phyloP scores from a whole-genome alignment of 2,797 vertebrate genomes.

The Xiphorhynchus erythropygius region DNA sequence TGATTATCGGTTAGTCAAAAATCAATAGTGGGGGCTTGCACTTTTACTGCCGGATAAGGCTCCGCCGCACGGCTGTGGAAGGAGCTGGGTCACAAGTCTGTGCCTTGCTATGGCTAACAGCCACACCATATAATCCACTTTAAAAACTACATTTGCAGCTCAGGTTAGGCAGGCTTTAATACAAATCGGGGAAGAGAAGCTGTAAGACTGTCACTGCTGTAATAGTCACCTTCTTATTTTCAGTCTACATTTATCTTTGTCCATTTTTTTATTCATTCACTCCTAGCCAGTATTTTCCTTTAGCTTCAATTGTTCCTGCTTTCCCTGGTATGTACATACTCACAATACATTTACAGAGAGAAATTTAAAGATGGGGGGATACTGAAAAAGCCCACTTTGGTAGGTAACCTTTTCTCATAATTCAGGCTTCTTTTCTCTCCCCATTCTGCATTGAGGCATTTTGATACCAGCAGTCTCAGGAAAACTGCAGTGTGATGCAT shows the following conservation, averaged over 20 bases:
- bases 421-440: neutral
- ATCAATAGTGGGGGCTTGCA: neutral
- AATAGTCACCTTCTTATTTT: neutral
- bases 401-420: neutral
- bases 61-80: neutral
- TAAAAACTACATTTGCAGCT: neutral
- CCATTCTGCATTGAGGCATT: neutral
- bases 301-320: neutral
- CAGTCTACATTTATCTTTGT: neutral
- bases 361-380: neutral
- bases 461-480: neutral
- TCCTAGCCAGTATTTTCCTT: neutral
- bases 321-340: neutral
- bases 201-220: neutral
- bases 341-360: neutral
- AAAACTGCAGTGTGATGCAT: rapidly evolving
- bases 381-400: neutral
- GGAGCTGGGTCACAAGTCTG: neutral
- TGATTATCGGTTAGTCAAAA: slow-evolving; percentile 22
- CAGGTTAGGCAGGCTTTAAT: neutral
- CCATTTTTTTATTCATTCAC: neutral
- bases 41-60: neutral
- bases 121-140: neutral
- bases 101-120: neutral
- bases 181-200: neutral